Evolutionary conservation across 2,888 invertebrate species (phyloP), one percentile per base, ranked within the genome.

Genomic region (Muscina levida): DNA sequence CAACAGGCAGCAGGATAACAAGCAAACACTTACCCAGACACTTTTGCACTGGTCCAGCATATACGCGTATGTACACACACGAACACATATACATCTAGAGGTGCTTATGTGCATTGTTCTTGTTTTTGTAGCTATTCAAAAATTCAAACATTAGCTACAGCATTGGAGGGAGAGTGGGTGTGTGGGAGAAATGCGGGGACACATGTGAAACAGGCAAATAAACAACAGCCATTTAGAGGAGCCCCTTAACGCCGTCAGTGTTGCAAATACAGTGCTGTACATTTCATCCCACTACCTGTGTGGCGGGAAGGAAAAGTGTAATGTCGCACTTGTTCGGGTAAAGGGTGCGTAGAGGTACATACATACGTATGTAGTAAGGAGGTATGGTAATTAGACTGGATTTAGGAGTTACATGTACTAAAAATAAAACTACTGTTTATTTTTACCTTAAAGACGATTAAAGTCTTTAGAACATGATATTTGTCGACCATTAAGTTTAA

Each of bases 21-120:
- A 67, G 56, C 53, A 51, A 71, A 74, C 44, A 67, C 83, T 85
- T 85, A 84, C 39, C 13, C 59, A 44, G 39, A 59, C 62, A 59
- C 17, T 39, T 59, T 15, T 15, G 19, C 51, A 51, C 51, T 51
- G 17, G 51, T 19, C 51, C 17, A 17, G 19, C 51, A 22, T n/a
- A n/a, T n/a, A n/a, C n/a, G 59, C 37, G 22, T 10, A 19, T 15
- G 15, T 57, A 31, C 31, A 8, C 57, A 10, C 24, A 37, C 31
- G 31, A 6, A 37, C 37, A 26, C 59, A 39, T 56, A n/a, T 56
- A 37, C 59, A 39, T 17, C 17, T 8, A 5, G 46, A 5, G 17
- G 2, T 17, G 46, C 44, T 44, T 13, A 15, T 1, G 5, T 4
- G 17, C 8, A 46, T 51, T 51, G 51, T 51, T 53, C 53, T 13